Percentiles rank a stretch among this genome's conserved stretches.
phyloP scores from a whole-genome alignment of 2,113 vertebrate genomes.

The Tympanuchus pallidicinctus region DNA sequence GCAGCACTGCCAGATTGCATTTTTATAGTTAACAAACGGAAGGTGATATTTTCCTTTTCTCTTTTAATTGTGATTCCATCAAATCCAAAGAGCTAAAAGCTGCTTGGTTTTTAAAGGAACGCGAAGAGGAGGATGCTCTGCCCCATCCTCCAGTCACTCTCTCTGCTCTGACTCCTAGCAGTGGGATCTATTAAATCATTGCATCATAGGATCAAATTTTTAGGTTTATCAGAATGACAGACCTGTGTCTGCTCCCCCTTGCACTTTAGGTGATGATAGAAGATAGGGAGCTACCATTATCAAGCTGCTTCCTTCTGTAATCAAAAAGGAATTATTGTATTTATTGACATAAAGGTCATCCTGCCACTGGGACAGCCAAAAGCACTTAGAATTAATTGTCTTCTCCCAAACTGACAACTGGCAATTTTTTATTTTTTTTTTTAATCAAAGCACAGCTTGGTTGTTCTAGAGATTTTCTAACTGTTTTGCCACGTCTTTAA shows the following conservation, averaged over 20 bases:
- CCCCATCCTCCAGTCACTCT: not conserved
- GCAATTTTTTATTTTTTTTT: not conserved
- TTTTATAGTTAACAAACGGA: constrained; percentile 67
- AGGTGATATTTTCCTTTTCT: constrained; percentile 49
- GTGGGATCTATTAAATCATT: not conserved
- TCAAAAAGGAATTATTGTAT: constrained; percentile 50
- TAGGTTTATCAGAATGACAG: constrained; percentile 2
- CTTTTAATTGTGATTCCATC: constrained; percentile 58
- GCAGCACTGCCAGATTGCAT: constrained; percentile 53
- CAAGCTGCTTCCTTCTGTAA: constrained; percentile 13
- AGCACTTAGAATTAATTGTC: not conserved
- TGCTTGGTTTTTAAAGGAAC: constrained; percentile 30
- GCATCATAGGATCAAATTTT: not conserved
- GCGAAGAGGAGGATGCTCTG: not conserved
- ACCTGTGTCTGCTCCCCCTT: not conserved
- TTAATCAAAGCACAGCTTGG: not conserved
- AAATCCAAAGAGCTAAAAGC: constrained; percentile 51
- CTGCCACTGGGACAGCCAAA: not conserved
- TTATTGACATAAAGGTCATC: constrained; percentile 42
- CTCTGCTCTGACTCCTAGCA: not conserved
- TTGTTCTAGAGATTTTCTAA: not conserved
- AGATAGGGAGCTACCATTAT: not conserved
- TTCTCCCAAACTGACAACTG: not conserved
- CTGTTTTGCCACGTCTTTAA: not conserved
- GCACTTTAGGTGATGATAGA: not conserved